Evolutionary conservation across 2,113 vertebrate genomes (phyloP).

Genomic region (Chelonoidis abingdonii): DNA sequence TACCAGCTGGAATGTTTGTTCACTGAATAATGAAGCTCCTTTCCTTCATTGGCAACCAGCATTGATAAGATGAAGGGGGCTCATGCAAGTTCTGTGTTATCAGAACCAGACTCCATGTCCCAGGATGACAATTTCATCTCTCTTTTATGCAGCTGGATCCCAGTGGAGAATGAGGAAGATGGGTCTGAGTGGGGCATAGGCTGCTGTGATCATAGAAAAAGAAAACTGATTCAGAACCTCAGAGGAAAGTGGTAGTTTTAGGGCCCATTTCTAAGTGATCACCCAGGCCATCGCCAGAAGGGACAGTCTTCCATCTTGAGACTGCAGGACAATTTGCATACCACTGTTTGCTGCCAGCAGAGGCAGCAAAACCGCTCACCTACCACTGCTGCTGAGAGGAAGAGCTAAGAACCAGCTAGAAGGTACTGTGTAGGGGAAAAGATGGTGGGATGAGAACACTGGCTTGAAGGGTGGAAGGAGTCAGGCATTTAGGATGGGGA

Average conservation of each 20-base stretch:
- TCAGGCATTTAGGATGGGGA: fast-evolving
- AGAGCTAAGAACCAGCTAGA: not conserved
- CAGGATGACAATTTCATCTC: not conserved
- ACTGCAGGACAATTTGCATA: not conserved
- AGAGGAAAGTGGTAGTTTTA: not conserved
- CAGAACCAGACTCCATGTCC: not conserved
- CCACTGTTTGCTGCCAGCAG: not conserved
- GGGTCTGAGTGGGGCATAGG: not conserved
- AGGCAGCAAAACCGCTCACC: not conserved
- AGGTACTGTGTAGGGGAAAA: fast-evolving
- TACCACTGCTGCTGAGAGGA: not conserved
- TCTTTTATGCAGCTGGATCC: not conserved
- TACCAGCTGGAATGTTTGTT: not conserved
- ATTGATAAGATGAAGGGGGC: not conserved
- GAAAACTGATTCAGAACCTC: not conserved
- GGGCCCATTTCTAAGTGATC: not conserved
- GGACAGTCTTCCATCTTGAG: not conserved
- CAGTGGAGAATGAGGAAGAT: not conserved
- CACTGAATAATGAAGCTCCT: fast-evolving
- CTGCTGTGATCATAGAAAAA: not conserved
- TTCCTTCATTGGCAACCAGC: not conserved
- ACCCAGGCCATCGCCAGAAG: not conserved
- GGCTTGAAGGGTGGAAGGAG: not conserved
- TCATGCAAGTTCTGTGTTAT: not conserved
- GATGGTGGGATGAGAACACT: not conserved